Base-by-base conservation (phyloP, 37 sponge, comb jelly and placozoan genomes). In the Beroe forskalii region DNA sequence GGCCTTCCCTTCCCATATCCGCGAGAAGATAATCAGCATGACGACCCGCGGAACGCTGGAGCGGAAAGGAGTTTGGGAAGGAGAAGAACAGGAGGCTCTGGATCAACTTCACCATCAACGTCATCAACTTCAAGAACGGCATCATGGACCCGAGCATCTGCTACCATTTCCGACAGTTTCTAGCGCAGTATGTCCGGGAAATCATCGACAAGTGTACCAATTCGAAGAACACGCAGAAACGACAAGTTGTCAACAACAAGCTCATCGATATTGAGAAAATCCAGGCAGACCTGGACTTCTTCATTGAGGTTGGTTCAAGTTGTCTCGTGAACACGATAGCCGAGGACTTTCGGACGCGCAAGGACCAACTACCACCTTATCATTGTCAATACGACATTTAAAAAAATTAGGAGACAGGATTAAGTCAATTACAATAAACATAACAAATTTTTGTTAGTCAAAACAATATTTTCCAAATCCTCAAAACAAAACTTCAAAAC, bases 61-160 rank as follows among this genome's bases (percentile, higher is more conserved):
- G 75, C 31, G 35, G 39, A n/a, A 72, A 72, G 75, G 75, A 72
- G 75, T 72, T 72, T 72, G 75, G 75, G 39, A 72, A 72, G 39
- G 75, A 72, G 40, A 72, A 72, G 39, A 72, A 72, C 75, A 72
- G 75, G 39, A 14, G 75, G 30, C 75, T 72, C 75, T 72, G 75
- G 75, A 39, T 72, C 40, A 72, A 72, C 22, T 72, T 72, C 22
- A 72, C 75, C 35, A 72, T 72, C 35, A 72, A 72, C 40, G 75
- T 72, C 14, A 72, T 72, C 75, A 72, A 72, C 40, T 72, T 72
- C 75, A 72, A 72, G 39, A 72, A 37, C 9, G 75, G 75, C 1
- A 72, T 72, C 75, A 72, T 72, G 75, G 75, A 72, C 35, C 75
- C 75, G 40, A 72, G 14, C 39, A 33, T 37, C 14, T 72, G 75